Conservation (phyloP, 2,888 invertebrate genomes). For the Parapristionchus giblindavisi region DNA sequence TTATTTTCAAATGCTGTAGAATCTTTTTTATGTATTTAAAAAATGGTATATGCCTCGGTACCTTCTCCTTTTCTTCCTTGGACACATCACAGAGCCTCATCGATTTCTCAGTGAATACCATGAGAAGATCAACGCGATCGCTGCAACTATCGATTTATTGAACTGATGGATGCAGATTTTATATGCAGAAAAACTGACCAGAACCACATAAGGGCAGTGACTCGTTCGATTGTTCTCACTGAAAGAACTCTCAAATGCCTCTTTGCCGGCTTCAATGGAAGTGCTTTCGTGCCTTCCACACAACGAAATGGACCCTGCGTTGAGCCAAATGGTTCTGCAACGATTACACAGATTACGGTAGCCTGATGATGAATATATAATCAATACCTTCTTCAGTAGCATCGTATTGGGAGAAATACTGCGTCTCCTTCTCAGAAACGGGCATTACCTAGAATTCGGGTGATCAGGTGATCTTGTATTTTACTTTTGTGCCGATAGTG, state of each 20-base stretch:
- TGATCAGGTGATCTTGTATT: too few relatives aligned
- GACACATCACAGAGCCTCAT: constrained; percentile 6
- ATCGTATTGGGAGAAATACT: too few relatives aligned
- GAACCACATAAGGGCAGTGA: constrained; percentile 35
- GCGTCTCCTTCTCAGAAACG: too few relatives aligned
- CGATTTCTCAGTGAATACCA: constrained; percentile 29
- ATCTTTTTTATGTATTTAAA: background rate
- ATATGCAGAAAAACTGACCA: background rate
- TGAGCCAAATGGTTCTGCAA: constrained; percentile 20
- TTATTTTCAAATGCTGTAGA: background rate
- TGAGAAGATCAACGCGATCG: constrained; percentile 16
- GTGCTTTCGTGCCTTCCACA: background rate
- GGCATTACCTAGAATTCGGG: too few relatives aligned
- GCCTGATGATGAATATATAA: too few relatives aligned
- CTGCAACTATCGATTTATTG: background rate
- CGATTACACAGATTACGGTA: too few relatives aligned
- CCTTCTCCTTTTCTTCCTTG: constrained; percentile 23
- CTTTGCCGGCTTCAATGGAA: constrained; percentile 12
- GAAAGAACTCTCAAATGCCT: constrained; percentile 15
- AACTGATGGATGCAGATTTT: background rate
- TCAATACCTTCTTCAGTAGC: background rate
- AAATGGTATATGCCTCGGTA: background rate
- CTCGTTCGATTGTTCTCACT: constrained; percentile 8
- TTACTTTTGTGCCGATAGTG: too few relatives aligned
- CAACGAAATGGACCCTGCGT: constrained; percentile 19